Evolutionary conservation across 2,888 invertebrate genomes (phyloP), one percentile per base, ranked within the genome.

Genomic region (Stictocephala bisonia): DNA sequence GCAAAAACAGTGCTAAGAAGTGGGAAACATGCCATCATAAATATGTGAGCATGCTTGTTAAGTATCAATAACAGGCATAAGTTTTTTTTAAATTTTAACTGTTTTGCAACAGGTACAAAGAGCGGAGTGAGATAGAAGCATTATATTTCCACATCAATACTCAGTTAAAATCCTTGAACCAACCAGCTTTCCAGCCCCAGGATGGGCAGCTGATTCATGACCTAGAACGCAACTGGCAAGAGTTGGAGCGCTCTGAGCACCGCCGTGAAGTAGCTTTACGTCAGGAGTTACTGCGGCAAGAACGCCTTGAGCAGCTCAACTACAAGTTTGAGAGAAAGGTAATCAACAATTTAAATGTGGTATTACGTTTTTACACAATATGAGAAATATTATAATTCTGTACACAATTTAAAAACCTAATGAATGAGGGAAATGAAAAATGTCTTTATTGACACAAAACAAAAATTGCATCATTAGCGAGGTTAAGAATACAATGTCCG

Each of bases 121-220:
- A 99, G 84, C 90, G 97, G 71, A 97, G 97, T 78, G 98, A 99
- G 86, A 94, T 98, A 79, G 97, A 99, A 85, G 99, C 95, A 0
- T 86, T 97, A 40, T 97, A 93, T 83, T 99, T 99, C 85, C 93
- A 96, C 83, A 97, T 99, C 80, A 99, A 99, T 85, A 97, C 97
- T 0, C 92, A 95, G 84, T 88, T 97, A 79, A 98, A 97, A 84
- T 95, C 97, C n/a, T 85, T 98, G 78, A 93, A 95, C 78, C 95
- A 95, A 79, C 94, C 94, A 15, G 88, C 92, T 15, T 96, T 94
- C 84, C 88, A 88, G 4, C 95, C 96, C 0, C 90, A 91, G 35
- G 96, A 97, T 81, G 97, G 98, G 0, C 93, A 95, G 83, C 87
- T 95, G 80, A 92, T 99, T 0, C 95, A 97, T 81, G 98, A 99